Evolutionary conservation across 2,888 invertebrate genomes (phyloP).

Genomic region (Conops quadrifasciatus): DNA sequence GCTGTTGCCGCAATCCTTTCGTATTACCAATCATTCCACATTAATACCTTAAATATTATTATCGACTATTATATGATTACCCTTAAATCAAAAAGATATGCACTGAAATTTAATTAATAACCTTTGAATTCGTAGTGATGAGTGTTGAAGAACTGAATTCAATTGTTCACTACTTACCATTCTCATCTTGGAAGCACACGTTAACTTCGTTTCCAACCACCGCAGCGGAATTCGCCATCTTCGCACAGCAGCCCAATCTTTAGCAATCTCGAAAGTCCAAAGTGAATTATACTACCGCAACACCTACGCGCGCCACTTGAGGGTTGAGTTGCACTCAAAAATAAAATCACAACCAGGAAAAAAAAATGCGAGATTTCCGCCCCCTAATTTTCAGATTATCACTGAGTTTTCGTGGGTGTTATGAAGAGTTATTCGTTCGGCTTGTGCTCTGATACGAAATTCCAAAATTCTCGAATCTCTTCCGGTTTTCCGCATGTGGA

Average conservation of each 20-base stretch:
- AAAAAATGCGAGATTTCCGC: background rate
- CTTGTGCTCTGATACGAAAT: background rate
- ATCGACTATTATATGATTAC: no score
- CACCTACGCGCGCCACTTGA: constrained; percentile 11
- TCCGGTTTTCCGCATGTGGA: no score
- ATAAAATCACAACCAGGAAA: constrained; percentile 3
- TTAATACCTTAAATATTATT: no score
- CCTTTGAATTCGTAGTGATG: no score
- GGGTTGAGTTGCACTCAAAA: background rate
- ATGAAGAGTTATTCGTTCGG: background rate
- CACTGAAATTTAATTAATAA: no score
- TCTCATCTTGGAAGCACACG: constrained; percentile 62
- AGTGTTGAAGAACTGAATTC: background rate
- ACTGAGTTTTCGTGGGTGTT: background rate
- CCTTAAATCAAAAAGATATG: no score
- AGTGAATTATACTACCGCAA: background rate
- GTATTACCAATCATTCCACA: no score
- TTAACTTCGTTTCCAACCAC: constrained; percentile 60
- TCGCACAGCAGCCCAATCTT: constrained; percentile 29
- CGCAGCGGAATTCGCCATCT: constrained; percentile 58
- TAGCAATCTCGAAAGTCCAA: no score
- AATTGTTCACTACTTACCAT: constrained; percentile 55
- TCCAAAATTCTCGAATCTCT: background rate
- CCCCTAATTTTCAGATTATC: background rate
- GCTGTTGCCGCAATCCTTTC: no score